Conservation (phyloP, 2,797 vertebrate genomes). For the Danio kyathit region DNA sequence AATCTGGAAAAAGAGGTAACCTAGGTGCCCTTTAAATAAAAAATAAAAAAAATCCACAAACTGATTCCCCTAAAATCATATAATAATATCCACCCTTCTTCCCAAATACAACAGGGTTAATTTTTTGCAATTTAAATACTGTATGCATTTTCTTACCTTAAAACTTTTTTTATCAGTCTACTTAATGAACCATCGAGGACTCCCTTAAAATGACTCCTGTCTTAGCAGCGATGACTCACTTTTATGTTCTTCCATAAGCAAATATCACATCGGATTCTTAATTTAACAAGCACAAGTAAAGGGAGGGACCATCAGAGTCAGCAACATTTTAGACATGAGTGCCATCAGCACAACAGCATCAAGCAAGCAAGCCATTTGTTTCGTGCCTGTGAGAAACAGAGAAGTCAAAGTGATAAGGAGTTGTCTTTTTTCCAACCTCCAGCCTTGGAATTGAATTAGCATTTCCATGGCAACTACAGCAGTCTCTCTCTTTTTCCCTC, state of each 20-base stretch:
- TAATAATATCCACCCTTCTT: background rate
- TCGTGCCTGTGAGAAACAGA: conserved; percentile 49
- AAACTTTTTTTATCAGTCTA: conserved; percentile 15
- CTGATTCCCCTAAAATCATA: background rate
- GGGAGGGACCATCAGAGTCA: background rate
- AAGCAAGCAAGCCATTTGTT: conserved; percentile 52
- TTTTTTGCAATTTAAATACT: background rate
- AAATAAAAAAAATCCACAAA: background rate
- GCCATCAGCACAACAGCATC: conserved; percentile 33
- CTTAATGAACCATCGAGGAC: conserved; percentile 16
- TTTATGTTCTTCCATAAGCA: conserved; percentile 4
- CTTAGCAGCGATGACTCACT: background rate
- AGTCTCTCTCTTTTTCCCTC: conserved; percentile 28
- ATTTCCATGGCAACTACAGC: conserved; percentile 63
- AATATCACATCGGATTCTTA: background rate
- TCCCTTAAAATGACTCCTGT: background rate
- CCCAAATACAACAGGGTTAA: background rate
- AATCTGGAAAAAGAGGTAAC: too few relatives aligned
- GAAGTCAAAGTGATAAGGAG: conserved; percentile 55
- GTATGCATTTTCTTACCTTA: background rate
- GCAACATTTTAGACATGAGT: background rate
- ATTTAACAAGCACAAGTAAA: conserved; percentile 8
- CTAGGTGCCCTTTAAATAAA: too few relatives aligned
- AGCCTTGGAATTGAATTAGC: conserved; percentile 63
- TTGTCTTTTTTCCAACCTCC: conserved; percentile 49